These are phyloP conservation scores for Pluvianellus socialis DNA, from an alignment of 2,113 vertebrate species.

Conservation along the genomic window DNA sequence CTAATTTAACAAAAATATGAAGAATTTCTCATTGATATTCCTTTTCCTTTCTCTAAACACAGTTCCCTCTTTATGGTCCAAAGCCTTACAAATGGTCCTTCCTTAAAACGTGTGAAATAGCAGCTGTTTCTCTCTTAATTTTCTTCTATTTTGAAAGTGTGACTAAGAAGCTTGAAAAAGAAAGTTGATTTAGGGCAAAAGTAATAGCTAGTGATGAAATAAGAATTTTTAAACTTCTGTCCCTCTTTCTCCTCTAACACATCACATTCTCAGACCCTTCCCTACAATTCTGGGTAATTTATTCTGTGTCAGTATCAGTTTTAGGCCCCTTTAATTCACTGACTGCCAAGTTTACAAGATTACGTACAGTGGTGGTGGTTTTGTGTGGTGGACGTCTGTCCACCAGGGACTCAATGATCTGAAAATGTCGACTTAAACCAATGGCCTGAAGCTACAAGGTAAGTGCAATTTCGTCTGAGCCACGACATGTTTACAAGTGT, in stretches of 20 bases:
- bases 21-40: not conserved
- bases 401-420: not conserved
- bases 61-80: not conserved
- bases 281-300: not conserved
- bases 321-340: not conserved
- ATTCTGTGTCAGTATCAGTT: not conserved
- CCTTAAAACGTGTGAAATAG: not conserved
- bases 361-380: not conserved
- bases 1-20: not conserved
- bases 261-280: not conserved
- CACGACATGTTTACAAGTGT: not conserved
- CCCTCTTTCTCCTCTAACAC: not conserved
- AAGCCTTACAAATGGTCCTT: not conserved
- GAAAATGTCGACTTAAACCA: constrained; percentile 42
- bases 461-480: constrained; percentile 24
- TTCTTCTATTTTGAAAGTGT: not conserved
- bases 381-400: not conserved
- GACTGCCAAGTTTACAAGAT: constrained; percentile 15
- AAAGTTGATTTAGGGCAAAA: not conserved
- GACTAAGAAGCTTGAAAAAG: not conserved
- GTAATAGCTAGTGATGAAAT: not conserved
- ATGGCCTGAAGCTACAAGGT: constrained; percentile 50
- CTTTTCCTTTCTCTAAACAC: not conserved
- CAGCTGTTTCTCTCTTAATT: not conserved
- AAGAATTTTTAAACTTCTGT: not conserved